A percentile compares a stretch with the other conserved stretches of the same genome.
Conservation (phyloP, 1,140 invertebrate species). For the Nomia melanderi region DNA sequence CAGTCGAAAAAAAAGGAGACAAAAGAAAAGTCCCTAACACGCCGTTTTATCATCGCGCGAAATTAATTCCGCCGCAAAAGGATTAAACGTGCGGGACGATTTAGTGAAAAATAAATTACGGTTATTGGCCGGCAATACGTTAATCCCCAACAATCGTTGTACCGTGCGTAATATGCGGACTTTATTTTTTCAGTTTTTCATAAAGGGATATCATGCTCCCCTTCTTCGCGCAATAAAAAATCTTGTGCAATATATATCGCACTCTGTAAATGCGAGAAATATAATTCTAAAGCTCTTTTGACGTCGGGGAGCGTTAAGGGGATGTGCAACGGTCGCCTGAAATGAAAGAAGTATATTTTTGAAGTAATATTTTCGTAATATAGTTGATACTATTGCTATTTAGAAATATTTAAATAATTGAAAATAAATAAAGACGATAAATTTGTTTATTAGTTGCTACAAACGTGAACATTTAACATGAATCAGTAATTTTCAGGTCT, state of each 20-base stretch:
- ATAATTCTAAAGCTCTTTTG: conserved; percentile 16
- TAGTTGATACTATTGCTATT: too few relatives aligned
- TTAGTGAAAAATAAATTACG: conserved; percentile 48
- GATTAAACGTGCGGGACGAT: conserved; percentile 23
- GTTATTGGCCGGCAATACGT: conserved; percentile 39
- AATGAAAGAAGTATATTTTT: too few relatives aligned
- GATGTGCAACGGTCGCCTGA: too few relatives aligned
- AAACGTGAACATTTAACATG: too few relatives aligned
- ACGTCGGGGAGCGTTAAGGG: too few relatives aligned
- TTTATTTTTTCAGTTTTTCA: conserved; percentile 6
- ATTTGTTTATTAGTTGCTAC: too few relatives aligned
- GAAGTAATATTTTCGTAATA: too few relatives aligned
- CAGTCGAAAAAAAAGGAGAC: background rate
- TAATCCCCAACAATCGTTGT: conserved; percentile 4
- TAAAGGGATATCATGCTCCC: background rate
- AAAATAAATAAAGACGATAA: too few relatives aligned
- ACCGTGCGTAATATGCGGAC: background rate
- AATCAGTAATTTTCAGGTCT: too few relatives aligned
- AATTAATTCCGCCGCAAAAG: conserved; percentile 25
- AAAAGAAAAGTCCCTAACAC: background rate
- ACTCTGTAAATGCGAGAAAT: conserved; percentile 25
- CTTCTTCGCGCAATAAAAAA: conserved; percentile 18
- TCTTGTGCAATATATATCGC: conserved; percentile 24
- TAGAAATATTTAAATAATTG: too few relatives aligned
- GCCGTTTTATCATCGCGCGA: background rate